Percentiles rank a stretch among this genome's conserved stretches.
phyloP scores from a whole-genome alignment of 2,888 invertebrate genomes.

The Diaperis boleti region DNA sequence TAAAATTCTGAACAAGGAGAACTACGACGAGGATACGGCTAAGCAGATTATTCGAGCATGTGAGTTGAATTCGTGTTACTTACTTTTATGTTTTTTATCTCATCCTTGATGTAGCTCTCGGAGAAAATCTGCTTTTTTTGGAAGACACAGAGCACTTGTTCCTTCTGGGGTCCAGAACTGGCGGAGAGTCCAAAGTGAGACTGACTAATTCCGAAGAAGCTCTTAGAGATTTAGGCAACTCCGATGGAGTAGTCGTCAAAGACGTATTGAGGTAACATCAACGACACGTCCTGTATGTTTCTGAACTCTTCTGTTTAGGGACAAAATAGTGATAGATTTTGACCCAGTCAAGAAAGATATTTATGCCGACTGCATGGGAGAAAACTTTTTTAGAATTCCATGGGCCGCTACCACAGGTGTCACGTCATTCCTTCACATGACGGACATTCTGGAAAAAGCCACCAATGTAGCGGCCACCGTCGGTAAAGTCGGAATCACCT shows the following conservation, averaged over 20 bases:
- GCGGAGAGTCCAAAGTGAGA: neutral
- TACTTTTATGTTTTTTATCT: neutral
- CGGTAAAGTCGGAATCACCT: neutral
- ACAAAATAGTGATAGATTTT: neutral
- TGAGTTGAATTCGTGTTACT: neutral
- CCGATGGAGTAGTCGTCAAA: neutral
- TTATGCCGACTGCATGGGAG: too few species aligned
- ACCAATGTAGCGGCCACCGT: neutral
- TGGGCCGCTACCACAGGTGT: too few species aligned
- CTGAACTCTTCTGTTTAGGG: neutral
- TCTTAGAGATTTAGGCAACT: neutral
- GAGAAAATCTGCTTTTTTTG: neutral
- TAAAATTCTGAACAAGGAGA: neutral
- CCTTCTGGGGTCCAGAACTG: neutral
- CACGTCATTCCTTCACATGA: too few species aligned
- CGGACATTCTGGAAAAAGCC: neutral
- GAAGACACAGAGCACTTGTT: neutral
- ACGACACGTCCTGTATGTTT: too few species aligned
- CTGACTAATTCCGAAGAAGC: neutral
- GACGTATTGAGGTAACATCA: neutral
- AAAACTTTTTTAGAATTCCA: too few species aligned
- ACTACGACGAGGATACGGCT: neutral
- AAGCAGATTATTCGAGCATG: neutral
- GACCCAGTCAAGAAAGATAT: neutral
- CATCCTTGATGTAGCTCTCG: too few species aligned